A percentile compares a stretch with the other conserved stretches of the same genome.
These are phyloP conservation scores for Protosalanx chinensis DNA, from an alignment of 2,797 vertebrate genomes.

Conservation along the genomic window DNA sequence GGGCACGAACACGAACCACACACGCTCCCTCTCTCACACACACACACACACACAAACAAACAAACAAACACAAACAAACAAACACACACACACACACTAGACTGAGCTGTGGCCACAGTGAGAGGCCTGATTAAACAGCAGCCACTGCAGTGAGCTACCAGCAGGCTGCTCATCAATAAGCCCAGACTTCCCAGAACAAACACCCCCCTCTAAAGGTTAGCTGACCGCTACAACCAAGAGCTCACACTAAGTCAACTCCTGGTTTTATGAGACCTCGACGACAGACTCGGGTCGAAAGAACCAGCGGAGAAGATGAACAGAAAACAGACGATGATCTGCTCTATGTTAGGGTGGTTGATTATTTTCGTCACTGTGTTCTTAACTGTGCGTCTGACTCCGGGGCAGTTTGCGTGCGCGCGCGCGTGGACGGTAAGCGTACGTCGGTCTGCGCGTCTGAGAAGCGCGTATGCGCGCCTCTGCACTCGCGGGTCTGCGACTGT, in stretches of 20 bases:
- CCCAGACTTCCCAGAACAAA: constrained; percentile 40
- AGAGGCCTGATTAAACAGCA: constrained; percentile 54
- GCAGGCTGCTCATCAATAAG: constrained; percentile 6
- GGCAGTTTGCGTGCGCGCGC: constrained; percentile 20
- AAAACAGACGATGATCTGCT: not conserved
- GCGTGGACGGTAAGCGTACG: not conserved
- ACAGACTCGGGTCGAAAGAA: not conserved
- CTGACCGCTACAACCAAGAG: constrained; percentile 27
- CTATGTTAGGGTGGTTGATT: no score
- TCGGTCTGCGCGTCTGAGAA: not conserved
- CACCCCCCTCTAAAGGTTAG: constrained; percentile 39
- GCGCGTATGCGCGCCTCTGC: not conserved
- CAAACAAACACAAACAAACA: not conserved
- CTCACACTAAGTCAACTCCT: constrained; percentile 34
- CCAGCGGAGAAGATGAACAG: constrained; percentile 1
- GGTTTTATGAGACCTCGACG: constrained; percentile 22
- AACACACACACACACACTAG: not conserved
- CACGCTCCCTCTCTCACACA: no score
- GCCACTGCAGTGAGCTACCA: constrained; percentile 32
- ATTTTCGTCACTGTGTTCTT: constrained; percentile 15
- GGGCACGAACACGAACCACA: not conserved
- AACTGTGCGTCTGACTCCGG: constrained; percentile 32
- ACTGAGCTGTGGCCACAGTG: constrained; percentile 31
- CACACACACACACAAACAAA: not conserved
- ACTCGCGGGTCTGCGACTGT: not conserved